Percentiles rank a stretch among this genome's conserved stretches.
These are phyloP conservation scores for Chelonus formosanus DNA, from an alignment of 2,888 invertebrate species.

Conservation along the genomic window DNA sequence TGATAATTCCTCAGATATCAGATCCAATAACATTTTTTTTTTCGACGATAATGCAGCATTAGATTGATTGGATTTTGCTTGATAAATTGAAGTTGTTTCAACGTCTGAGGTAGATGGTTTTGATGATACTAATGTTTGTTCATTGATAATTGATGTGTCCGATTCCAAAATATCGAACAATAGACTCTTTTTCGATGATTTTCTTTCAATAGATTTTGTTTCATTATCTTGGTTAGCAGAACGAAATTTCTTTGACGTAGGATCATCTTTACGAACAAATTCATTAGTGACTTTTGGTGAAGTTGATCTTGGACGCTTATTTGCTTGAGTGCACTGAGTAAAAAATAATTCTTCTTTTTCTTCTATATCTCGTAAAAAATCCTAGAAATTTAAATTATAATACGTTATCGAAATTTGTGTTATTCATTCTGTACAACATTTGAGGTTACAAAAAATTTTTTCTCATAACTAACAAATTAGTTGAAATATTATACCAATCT, in stretches of 20 bases:
- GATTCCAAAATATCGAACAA: constrained; percentile 43
- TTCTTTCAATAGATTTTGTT: neutral
- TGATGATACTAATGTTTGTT: neutral
- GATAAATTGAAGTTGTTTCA: too few relatives aligned
- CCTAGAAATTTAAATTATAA: neutral
- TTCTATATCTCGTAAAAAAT: constrained; percentile 4
- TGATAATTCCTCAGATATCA: neutral
- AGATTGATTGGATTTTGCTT: neutral
- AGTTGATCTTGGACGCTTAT: constrained; percentile 10
- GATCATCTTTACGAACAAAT: too few relatives aligned
- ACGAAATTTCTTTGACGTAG: too few relatives aligned
- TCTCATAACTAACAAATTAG: too few relatives aligned
- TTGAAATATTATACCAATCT: too few relatives aligned
- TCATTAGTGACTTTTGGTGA: too few relatives aligned
- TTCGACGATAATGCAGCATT: constrained; percentile 14
- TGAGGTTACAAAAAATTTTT: too few relatives aligned
- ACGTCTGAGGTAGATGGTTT: too few relatives aligned
- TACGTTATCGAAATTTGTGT: too few relatives aligned
- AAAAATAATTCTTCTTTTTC: neutral
- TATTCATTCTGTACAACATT: too few relatives aligned
- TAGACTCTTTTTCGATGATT: constrained; percentile 39
- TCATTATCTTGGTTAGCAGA: too few relatives aligned
- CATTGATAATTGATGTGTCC: neutral
- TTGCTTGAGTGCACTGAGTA: constrained; percentile 25
- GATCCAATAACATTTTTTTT: neutral